Conservation (phyloP, 1,140 invertebrate genomes). For the Acromyrmex echinatior region DNA sequence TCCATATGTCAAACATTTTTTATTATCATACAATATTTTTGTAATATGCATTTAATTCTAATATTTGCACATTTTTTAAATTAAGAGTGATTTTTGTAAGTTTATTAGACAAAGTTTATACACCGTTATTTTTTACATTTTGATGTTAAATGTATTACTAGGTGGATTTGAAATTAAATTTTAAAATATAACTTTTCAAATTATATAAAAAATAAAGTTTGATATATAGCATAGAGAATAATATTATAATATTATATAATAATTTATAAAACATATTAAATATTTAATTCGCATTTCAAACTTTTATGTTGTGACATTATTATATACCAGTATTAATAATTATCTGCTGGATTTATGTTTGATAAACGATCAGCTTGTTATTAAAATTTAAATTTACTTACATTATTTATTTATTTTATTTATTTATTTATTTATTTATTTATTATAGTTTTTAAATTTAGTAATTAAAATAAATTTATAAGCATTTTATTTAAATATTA, state of each 20-base stretch:
- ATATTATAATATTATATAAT: no score
- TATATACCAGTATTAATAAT: neutral
- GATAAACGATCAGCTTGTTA: no score
- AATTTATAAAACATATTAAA: neutral
- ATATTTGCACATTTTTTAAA: conserved; percentile 20
- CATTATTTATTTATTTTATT: no score
- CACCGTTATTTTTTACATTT: neutral
- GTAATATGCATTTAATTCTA: neutral
- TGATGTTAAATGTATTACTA: neutral
- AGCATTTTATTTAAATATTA: no score
- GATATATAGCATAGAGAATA: neutral
- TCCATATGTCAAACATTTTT: neutral
- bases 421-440: no score
- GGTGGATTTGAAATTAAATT: neutral
- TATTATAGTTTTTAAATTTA: no score
- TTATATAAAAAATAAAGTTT: neutral
- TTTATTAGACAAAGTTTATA: neutral
- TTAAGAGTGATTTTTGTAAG: neutral
- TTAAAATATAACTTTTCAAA: neutral
- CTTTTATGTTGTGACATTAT: neutral
- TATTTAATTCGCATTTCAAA: neutral
- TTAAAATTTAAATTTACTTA: no score
- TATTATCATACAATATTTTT: neutral
- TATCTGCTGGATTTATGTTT: no score
- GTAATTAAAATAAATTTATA: no score